Conservation (phyloP, 2,113 vertebrate genomes). For the Terrapene triunguis region DNA sequence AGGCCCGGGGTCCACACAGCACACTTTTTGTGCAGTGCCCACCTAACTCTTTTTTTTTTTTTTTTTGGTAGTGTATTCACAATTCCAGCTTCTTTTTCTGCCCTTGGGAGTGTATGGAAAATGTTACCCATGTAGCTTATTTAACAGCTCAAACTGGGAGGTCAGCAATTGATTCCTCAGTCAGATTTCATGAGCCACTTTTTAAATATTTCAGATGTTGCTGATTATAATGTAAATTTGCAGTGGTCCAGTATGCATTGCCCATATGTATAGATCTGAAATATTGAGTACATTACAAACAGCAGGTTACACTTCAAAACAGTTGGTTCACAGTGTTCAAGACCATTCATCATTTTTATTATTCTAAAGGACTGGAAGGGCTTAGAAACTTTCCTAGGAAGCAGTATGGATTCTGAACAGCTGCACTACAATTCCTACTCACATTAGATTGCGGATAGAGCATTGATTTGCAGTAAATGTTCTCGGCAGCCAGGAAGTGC, state of each 20-base stretch:
- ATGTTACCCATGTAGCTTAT: neutral
- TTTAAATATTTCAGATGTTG: neutral
- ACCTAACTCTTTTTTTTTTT: neutral
- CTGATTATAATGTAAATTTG: conserved; percentile 7
- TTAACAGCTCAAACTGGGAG: neutral
- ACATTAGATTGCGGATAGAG: conserved; percentile 73
- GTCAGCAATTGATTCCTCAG: conserved; percentile 22
- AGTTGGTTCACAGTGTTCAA: conserved; percentile 75
- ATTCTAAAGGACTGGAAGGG: conserved; percentile 72
- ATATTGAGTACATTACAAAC: conserved; percentile 78
- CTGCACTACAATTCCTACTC: conserved; percentile 69
- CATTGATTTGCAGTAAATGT: conserved; percentile 75
- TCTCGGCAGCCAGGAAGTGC: conserved; percentile 67
- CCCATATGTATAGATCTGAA: conserved; percentile 66
- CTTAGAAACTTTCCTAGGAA: conserved; percentile 78
- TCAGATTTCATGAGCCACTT: neutral
- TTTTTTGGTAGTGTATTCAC: neutral
- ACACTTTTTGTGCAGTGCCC: neutral
- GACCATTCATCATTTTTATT: conserved; percentile 80
- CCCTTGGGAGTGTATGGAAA: neutral
- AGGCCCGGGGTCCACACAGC: neutral
- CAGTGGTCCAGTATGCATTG: conserved; percentile 5
- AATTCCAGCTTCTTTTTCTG: neutral
- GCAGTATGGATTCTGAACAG: conserved; percentile 76
- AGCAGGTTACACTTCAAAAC: conserved; percentile 81